Percentiles rank a stretch among this genome's conserved stretches.
Evolutionary conservation across 2,888 invertebrate genomes (phyloP).

Genomic region (Drosophila sordidula): DNA sequence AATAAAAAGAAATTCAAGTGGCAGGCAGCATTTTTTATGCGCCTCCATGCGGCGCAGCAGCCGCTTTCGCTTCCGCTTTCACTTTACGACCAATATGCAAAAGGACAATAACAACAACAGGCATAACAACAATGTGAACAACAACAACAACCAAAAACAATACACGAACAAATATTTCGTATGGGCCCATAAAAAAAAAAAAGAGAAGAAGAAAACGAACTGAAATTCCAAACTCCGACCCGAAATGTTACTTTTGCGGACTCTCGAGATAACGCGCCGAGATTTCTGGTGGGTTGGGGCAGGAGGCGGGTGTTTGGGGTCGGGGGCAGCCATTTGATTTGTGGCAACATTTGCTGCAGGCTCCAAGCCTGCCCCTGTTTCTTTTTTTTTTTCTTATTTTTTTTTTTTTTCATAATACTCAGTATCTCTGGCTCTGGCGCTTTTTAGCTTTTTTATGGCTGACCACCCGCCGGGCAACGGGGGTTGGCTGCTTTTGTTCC

Average conservation of each 20-base stretch:
- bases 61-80: conserved; percentile 62
- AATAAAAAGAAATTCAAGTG: conserved; percentile 77
- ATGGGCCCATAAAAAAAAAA: conserved; percentile 45
- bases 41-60: conserved; percentile 64
- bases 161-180: conserved; percentile 39
- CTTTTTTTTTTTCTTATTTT: neutral
- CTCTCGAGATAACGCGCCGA: conserved; percentile 57
- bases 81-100: conserved; percentile 78
- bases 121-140: conserved; percentile 29
- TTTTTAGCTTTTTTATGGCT: conserved; percentile 46
- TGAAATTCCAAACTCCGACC: conserved; percentile 46
- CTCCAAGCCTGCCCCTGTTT: conserved; percentile 10
- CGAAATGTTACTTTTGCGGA: conserved; percentile 29
- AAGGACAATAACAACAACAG: conserved; percentile 51
- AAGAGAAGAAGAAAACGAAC: conserved; percentile 21
- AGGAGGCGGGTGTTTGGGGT: neutral
- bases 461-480: conserved; percentile 42
- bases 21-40: conserved; percentile 56
- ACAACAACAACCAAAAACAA: conserved; percentile 29
- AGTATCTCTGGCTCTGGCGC: conserved; percentile 16
- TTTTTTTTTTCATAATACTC: conserved; percentile 17
- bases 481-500: neutral
- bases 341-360: conserved; percentile 74
- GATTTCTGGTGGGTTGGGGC: conserved; percentile 48
- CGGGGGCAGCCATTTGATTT: conserved; percentile 62